These are phyloP conservation scores for Otolemur crassicaudatus DNA, from an alignment of 2,797 vertebrate species.

Conservation along the genomic window DNA sequence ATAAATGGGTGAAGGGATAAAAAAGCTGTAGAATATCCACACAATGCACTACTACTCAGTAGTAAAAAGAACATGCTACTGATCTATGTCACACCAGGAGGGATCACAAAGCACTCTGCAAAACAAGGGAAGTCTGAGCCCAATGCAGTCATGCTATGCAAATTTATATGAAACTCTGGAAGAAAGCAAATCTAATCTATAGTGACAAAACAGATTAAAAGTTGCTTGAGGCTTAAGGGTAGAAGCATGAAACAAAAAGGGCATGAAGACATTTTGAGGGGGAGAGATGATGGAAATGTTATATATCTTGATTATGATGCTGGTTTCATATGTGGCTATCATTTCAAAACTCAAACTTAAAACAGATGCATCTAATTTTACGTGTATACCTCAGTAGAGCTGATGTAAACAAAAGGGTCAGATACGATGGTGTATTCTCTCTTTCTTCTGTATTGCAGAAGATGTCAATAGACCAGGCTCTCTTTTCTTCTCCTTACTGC, in stretches of 20 bases:
- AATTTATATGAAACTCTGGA: background rate
- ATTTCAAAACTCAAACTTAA: background rate
- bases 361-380: background rate
- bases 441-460: background rate
- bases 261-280: background rate
- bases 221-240: background rate
- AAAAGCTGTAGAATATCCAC: background rate
- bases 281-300: background rate
- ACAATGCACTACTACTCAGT: background rate
- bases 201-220: background rate
- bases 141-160: background rate
- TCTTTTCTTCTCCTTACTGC: background rate
- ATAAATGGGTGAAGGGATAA: background rate
- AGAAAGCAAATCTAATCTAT: background rate
- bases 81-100: background rate
- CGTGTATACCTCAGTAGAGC: background rate
- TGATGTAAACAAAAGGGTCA: background rate
- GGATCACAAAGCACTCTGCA: background rate
- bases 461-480: background rate
- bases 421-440: background rate
- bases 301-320: background rate
- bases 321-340: background rate
- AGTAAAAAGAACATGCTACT: background rate
- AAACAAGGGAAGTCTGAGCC: background rate
- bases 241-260: background rate